phyloP scores from a whole-genome alignment of 1,140 invertebrate genomes.

The Eriocheir sinensis region DNA sequence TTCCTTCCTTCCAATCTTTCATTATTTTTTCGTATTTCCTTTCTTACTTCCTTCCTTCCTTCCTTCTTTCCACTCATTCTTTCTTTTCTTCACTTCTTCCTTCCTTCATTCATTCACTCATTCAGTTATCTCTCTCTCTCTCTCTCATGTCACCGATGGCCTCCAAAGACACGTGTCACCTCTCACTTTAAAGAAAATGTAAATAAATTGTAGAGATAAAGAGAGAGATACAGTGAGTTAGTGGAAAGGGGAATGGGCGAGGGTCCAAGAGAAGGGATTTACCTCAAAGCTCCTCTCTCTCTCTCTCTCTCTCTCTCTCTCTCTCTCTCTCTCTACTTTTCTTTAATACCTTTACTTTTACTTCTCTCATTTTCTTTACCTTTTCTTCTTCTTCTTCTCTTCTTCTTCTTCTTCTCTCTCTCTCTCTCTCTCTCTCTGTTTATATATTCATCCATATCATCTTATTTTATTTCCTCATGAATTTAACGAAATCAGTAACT shows the following conservation, averaged over 20 bases:
- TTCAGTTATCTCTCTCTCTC: no score
- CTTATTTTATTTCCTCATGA: no score
- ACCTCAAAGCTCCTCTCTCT: no score
- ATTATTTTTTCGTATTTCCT: background rate
- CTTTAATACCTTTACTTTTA: background rate
- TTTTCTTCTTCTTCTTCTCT: background rate
- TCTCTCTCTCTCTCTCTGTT: background rate
- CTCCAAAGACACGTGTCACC: no score
- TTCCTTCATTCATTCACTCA: no score
- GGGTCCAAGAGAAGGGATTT: no score
- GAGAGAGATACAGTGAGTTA: no score
- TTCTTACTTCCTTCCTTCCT: background rate
- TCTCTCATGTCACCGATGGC: no score
- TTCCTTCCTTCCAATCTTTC: background rate
- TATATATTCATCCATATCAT: background rate
- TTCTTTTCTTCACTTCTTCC: background rate
- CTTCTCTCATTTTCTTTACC: background rate
- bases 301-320: background rate
- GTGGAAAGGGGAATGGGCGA: no score
- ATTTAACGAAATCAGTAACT: no score
- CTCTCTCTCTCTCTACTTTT: background rate
- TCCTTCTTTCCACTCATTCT: background rate
- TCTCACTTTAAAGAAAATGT: no score
- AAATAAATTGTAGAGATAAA: no score
- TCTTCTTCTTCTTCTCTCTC: background rate